Conservation (phyloP, 2,888 invertebrate species). For the Lasioglossum oenotherae region DNA sequence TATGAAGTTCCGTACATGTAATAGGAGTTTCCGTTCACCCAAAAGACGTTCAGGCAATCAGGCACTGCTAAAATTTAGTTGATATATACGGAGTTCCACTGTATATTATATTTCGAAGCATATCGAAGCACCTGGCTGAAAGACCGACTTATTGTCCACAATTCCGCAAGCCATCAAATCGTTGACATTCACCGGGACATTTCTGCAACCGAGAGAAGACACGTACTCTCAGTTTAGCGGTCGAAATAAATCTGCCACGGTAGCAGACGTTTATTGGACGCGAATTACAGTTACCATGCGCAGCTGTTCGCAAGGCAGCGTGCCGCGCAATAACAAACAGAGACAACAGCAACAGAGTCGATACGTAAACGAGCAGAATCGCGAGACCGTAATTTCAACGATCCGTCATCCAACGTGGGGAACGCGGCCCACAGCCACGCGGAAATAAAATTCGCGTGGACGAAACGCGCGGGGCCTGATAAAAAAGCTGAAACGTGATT, state of each 20-base stretch:
- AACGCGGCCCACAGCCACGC: not conserved
- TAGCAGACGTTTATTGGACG: slow-evolving; percentile 40
- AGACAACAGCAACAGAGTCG: slow-evolving; percentile 42
- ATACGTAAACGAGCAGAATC: slow-evolving; percentile 26
- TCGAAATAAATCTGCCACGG: slow-evolving; percentile 37
- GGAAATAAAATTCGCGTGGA: slow-evolving; percentile 8
- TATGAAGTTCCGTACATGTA: too few species aligned
- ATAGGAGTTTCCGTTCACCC: too few species aligned
- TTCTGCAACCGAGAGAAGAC: not conserved
- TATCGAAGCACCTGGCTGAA: not conserved
- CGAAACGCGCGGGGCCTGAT: not conserved
- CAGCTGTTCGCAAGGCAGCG: slow-evolving; percentile 42
- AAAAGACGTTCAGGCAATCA: too few species aligned
- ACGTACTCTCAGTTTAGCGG: not conserved
- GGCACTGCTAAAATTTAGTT: not conserved
- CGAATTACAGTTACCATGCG: not conserved
- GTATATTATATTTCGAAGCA: not conserved
- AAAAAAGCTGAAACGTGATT: not conserved
- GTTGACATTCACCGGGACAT: not conserved
- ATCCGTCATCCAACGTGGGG: slow-evolving; percentile 4
- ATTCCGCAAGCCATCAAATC: not conserved
- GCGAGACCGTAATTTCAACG: slow-evolving; percentile 27
- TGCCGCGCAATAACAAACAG: slow-evolving; percentile 21
- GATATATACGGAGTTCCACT: not conserved
- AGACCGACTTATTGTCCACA: not conserved